phyloP scores from a whole-genome alignment of 1,140 invertebrate genomes.

The Drosophila pseudoananassae region DNA sequence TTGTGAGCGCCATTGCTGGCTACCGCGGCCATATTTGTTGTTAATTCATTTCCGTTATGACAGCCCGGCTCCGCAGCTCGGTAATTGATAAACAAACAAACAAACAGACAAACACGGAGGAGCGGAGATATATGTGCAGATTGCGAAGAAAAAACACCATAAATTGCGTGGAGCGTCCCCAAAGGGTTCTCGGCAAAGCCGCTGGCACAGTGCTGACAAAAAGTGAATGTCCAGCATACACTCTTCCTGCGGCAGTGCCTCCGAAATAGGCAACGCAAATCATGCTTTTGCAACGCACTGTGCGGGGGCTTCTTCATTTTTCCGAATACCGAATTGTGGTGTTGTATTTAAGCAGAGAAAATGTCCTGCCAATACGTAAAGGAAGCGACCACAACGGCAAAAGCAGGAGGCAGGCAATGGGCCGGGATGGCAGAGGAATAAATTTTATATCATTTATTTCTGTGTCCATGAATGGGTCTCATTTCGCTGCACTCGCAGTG shows the following conservation, averaged over 20 bases:
- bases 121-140: conserved; percentile 23
- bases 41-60: conserved; percentile 80
- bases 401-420: conserved; percentile 23
- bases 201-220: conserved; percentile 27
- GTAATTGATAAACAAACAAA: conserved; percentile 76
- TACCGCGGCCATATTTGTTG: conserved; percentile 62
- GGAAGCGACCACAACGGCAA: conserved; percentile 54
- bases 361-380: conserved; percentile 14
- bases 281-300: conserved; percentile 27
- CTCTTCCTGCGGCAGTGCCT: not conserved
- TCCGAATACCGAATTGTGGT: conserved; percentile 53
- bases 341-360: conserved; percentile 60
- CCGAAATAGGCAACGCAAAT: not conserved
- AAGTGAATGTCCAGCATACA: not conserved
- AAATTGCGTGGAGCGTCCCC: conserved; percentile 38
- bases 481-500: conserved; percentile 46
- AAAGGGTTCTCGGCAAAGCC: conserved; percentile 27
- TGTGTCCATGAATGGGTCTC: conserved; percentile 60
- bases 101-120: conserved; percentile 35
- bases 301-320: conserved; percentile 27
- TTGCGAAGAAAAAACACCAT: conserved; percentile 47
- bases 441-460: conserved; percentile 78
- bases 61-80: conserved; percentile 49
- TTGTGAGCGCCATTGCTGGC: conserved; percentile 28
- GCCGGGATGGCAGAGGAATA: conserved; percentile 21